Percentiles rank a stretch among this genome's conserved stretches.
These are phyloP conservation scores for Turritopsis dohrnii DNA, from an alignment of 30 jellyfish, hydroid and myxozoan species.

Conservation along the genomic window DNA sequence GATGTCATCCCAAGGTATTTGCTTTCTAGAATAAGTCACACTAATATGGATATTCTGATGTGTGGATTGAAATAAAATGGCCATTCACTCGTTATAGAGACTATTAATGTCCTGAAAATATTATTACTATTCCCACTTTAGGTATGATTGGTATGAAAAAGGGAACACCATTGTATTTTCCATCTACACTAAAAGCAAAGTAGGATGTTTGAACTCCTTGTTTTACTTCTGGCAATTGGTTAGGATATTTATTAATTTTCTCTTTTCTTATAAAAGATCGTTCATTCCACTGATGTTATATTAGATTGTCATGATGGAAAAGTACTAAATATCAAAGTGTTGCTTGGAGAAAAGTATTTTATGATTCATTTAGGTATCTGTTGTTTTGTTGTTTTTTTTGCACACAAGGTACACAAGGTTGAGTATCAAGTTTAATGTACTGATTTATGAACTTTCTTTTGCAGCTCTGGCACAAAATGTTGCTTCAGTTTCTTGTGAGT, in stretches of 20 bases:
- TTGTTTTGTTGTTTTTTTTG: constrained; percentile 1
- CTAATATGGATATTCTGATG: too few relatives aligned
- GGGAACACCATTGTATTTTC: constrained; percentile 36
- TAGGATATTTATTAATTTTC: not conserved
- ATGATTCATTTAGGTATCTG: constrained; percentile 50
- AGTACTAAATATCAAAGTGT: constrained; percentile 46
- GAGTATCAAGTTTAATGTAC: too few relatives aligned
- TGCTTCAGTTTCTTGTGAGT: constrained; percentile 25
- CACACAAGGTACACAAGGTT: too few relatives aligned
- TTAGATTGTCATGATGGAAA: constrained; percentile 52
- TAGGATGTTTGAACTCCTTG: not conserved
- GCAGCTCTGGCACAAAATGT: constrained; percentile 34
- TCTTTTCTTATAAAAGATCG: constrained; percentile 28
- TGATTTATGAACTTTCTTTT: not conserved
- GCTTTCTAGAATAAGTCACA: too few relatives aligned
- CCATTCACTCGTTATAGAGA: too few relatives aligned
- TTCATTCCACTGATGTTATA: constrained; percentile 44
- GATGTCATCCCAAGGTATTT: constrained; percentile 18
- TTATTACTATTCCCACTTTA: too few relatives aligned
- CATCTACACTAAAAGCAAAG: constrained; percentile 64
- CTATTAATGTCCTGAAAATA: too few relatives aligned
- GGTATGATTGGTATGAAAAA: constrained; percentile 87
- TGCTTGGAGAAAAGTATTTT: constrained; percentile 50
- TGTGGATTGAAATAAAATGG: too few relatives aligned
- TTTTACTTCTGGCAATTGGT: not conserved